Evolutionary conservation across 2,113 vertebrate genomes (phyloP), one percentile per base, ranked within the genome.

Genomic region (Melanotaenia duboulayi): DNA sequence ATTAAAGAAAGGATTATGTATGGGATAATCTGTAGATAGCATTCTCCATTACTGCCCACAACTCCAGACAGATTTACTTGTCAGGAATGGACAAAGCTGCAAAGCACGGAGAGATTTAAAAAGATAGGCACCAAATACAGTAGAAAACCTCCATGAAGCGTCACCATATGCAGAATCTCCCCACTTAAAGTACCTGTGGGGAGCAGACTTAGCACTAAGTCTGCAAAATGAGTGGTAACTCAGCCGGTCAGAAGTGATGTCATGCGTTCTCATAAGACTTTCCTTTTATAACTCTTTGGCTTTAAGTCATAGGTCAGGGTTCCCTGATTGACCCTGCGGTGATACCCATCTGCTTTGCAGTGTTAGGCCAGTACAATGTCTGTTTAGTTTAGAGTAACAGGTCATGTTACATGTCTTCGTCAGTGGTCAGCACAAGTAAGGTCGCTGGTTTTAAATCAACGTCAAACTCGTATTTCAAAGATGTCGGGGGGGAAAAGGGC

Each of bases 191-290:
- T 13, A 17, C 6, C 17, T 24, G 37, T 11, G 42, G 25, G 11
- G 6, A 35, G 8, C 32, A 35, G 32, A 35, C 32, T 35, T 35
- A 35, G 25, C 1, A 69, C 70, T 52, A 62, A 77, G 49, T 76
- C n/a, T 65, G 62, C 66, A 77, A 19, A 28, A 63, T 3, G 10
- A 66, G 48, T 13, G 20, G 32, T n/a, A 74, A 62, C 66, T 7
- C 48, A 84, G 55, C 37, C 25, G 23, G 16, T 55, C 37, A 54
- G 64, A 59, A 51, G 35, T 76, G 71, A 82, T 52, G 40, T 82
- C 64, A 76, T 44, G 32, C 24, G 23, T 78, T 84, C 88, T 71
- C 70, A 72, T 76, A 88, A 83, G 52, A 55, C 42, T 50, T 64
- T 74, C 81, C 82, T 35, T 72, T 66, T 89, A 77, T 82, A 82